Evolutionary conservation across 2,888 invertebrate species (phyloP).

Genomic region (Dicycla oo): DNA sequence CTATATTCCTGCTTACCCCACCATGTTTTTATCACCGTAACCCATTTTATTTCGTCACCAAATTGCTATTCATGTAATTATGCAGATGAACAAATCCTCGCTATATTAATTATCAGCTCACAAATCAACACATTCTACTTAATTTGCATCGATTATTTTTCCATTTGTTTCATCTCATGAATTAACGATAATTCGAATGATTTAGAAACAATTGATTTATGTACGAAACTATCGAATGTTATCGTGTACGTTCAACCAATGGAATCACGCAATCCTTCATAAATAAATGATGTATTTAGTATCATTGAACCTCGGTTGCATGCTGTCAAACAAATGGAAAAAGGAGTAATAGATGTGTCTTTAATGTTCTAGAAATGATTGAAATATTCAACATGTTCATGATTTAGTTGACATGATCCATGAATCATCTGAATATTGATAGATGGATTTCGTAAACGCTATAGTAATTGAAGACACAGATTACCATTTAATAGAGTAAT

Average conservation of each 20-base stretch:
- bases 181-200: constrained; percentile 8
- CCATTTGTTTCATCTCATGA: constrained; percentile 5
- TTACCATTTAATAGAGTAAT: background rate
- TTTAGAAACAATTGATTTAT: constrained; percentile 44
- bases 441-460: constrained; percentile 15
- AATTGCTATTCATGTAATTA: background rate
- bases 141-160: background rate
- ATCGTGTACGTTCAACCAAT: constrained; percentile 8
- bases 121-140: constrained; percentile 18
- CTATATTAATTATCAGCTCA: background rate
- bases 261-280: constrained; percentile 50
- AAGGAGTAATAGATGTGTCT: constrained; percentile 10
- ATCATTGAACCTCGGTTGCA: constrained; percentile 55
- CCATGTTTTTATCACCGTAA: background rate
- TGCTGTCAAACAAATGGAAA: constrained; percentile 49
- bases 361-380: constrained; percentile 39
- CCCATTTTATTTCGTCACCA: background rate
- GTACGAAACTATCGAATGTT: constrained; percentile 28
- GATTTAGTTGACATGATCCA: constrained; percentile 6
- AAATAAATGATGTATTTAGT: constrained; percentile 45
- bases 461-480: background rate
- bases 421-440: constrained; percentile 27
- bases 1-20: background rate
- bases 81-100: background rate
- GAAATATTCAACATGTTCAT: constrained; percentile 9